Conservation (phyloP, 1,140 invertebrate species). For the Drosophila pectinifera region DNA sequence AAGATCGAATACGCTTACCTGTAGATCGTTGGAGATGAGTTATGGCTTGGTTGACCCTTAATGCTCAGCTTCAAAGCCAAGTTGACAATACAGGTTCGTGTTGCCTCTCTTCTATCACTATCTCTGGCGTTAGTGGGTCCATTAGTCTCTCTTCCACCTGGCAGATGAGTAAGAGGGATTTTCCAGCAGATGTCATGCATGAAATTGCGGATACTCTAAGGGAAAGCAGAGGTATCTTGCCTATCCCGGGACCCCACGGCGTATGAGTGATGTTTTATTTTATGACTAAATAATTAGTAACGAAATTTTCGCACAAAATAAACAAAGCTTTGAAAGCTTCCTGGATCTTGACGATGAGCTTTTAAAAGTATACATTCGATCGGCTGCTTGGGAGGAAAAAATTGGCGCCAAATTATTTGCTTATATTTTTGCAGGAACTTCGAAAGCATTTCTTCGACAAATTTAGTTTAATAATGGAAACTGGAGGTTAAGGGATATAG, state of each 20-base stretch:
- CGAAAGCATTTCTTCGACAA: no score
- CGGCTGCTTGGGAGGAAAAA: not conserved
- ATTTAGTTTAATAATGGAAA: not conserved
- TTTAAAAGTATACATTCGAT: not conserved
- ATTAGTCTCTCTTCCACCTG: not conserved
- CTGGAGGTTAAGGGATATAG: not conserved
- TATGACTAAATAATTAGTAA: no score
- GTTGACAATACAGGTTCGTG: not conserved
- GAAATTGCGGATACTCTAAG: constrained; percentile 58
- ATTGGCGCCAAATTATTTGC: not conserved
- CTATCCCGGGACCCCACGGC: not conserved
- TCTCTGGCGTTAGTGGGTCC: not conserved
- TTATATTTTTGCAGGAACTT: not conserved
- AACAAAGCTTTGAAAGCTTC: not conserved
- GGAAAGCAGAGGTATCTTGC: not conserved
- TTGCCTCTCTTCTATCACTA: constrained; percentile 1
- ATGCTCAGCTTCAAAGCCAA: no score
- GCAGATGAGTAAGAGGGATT: constrained; percentile 73
- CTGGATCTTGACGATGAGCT: not conserved
- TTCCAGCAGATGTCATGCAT: constrained; percentile 59
- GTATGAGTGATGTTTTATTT: constrained; percentile 9
- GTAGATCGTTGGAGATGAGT: not conserved
- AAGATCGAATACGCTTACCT: constrained; percentile 3
- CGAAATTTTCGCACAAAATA: no score
- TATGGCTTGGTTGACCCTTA: constrained; percentile 4